Evolutionary conservation across 2,888 invertebrate genomes (phyloP).

Genomic region (Dasysyrphus tricinctus): DNA sequence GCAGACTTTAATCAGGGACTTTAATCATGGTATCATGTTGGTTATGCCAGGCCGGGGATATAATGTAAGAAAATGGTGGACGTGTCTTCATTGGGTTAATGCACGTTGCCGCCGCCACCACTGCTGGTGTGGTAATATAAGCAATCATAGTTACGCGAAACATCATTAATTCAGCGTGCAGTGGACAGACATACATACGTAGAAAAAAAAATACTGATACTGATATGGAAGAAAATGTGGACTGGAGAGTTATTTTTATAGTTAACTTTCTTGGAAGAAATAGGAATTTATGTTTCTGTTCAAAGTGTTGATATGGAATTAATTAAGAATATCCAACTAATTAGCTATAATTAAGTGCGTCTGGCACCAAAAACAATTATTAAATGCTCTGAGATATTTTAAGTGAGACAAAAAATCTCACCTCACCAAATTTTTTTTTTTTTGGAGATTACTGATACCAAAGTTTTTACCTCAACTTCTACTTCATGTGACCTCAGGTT

Average conservation of each 20-base stretch:
- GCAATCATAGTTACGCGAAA: constrained; percentile 56
- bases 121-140: constrained; percentile 30
- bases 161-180: constrained; percentile 66
- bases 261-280: not conserved
- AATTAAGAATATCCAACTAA: not conserved
- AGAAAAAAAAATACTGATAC: constrained; percentile 2
- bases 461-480: no score
- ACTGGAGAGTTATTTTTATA: constrained; percentile 37
- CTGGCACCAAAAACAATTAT: no score
- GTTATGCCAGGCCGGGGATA: constrained; percentile 27
- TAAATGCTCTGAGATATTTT: no score
- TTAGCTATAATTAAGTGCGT: no score
- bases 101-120: not conserved
- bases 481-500: no score
- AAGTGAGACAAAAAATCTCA: no score
- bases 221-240: constrained; percentile 42
- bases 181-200: constrained; percentile 1
- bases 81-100: constrained; percentile 53
- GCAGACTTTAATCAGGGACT: constrained; percentile 72
- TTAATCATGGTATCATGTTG: constrained; percentile 42
- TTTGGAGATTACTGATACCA: no score
- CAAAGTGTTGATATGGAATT: not conserved
- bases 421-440: no score
- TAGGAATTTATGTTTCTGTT: not conserved
- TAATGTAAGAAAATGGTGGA: constrained; percentile 20